Conservation (phyloP, 2,797 vertebrate genomes). For the Dermochelys coriacea region DNA sequence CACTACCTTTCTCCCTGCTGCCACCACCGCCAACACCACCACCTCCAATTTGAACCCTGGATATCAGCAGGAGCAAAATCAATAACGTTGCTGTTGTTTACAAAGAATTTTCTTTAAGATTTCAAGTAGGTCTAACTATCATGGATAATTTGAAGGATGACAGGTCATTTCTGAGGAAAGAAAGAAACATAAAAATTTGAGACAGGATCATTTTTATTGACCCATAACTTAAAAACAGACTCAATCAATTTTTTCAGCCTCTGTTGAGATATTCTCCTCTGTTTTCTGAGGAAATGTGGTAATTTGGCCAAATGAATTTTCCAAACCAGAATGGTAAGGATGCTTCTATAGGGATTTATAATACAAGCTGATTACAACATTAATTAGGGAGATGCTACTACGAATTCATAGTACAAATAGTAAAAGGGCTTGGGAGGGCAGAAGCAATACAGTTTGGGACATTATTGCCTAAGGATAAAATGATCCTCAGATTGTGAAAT, state of each 20-base stretch:
- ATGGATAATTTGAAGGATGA: not conserved
- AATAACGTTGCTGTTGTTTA: no score
- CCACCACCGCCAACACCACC: no score
- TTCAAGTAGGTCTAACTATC: no score
- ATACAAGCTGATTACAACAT: not conserved
- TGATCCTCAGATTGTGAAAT: not conserved
- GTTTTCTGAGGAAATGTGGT: not conserved
- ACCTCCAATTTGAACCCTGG: no score
- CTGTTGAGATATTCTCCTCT: not conserved
- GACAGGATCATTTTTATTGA: not conserved
- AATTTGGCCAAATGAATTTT: not conserved
- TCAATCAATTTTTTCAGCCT: not conserved
- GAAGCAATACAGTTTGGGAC: not conserved
- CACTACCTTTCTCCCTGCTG: no score
- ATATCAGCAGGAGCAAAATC: no score
- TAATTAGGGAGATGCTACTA: not conserved
- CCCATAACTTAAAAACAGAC: not conserved
- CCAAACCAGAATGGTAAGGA: not conserved
- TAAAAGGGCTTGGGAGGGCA: not conserved
- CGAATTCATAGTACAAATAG: not conserved
- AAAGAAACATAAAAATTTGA: not conserved
- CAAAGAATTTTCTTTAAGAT: no score
- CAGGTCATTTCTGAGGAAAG: not conserved
- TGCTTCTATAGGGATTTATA: not conserved
- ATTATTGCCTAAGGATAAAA: not conserved